Evolutionary conservation across 2,113 vertebrate species (phyloP).

Genomic region (Lepidothrix coronata): DNA sequence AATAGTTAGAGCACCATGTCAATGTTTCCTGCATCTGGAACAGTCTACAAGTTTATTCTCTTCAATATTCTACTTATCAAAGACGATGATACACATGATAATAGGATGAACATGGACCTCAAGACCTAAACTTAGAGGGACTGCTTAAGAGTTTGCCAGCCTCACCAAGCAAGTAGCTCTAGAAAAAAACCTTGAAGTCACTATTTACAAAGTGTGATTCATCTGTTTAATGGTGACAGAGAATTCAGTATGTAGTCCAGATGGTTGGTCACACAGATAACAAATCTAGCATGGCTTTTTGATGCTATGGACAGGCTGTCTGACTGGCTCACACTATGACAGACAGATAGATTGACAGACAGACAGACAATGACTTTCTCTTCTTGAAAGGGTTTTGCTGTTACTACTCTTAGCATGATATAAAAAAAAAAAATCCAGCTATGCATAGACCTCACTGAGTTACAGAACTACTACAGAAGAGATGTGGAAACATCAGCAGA

Average conservation of each 20-base stretch:
- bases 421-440: neutral
- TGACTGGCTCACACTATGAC: neutral
- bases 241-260: slow-evolving; percentile 34
- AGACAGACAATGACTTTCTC: neutral
- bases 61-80: neutral
- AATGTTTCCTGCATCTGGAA: neutral
- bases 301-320: slow-evolving; percentile 12
- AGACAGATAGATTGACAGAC: neutral
- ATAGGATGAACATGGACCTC: neutral
- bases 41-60: neutral
- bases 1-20: neutral
- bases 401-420: neutral
- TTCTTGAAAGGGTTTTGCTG: neutral
- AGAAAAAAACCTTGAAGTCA: neutral
- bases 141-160: neutral
- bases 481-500: neutral
- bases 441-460: neutral
- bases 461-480: neutral
- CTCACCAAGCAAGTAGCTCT: neutral
- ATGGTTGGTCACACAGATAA: neutral
- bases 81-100: neutral
- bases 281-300: slow-evolving; percentile 26
- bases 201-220: slow-evolving; percentile 43
- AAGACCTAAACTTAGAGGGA: neutral
- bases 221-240: slow-evolving; percentile 44